These are phyloP conservation scores for Acanthurus tractus DNA, from an alignment of 2,797 vertebrate genomes.

Conservation along the genomic window DNA sequence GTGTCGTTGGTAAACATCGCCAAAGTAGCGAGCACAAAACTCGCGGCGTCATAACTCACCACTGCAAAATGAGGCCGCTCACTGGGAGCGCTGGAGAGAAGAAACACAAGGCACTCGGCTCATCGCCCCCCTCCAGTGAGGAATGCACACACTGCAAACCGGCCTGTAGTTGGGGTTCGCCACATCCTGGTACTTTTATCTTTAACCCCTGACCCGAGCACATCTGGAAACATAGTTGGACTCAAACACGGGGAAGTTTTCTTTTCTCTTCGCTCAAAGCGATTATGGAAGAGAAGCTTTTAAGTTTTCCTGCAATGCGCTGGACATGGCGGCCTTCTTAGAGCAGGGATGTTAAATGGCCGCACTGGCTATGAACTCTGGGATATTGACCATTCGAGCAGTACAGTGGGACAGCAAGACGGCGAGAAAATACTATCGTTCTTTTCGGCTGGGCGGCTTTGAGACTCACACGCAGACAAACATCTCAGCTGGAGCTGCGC, in stretches of 20 bases:
- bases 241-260: conserved; percentile 92
- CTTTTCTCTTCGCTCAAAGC: conserved; percentile 86
- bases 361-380: conserved; percentile 86
- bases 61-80: conserved; percentile 88
- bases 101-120: conserved; percentile 87
- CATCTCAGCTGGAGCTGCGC: conserved; percentile 83
- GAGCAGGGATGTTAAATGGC: conserved; percentile 81
- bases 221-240: conserved; percentile 98
- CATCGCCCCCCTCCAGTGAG: conserved; percentile 89
- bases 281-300: conserved; percentile 80
- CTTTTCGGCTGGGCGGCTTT: conserved; percentile 82
- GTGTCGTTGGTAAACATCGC: conserved; percentile 83
- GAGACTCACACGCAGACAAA: conserved; percentile 88
- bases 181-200: conserved; percentile 98
- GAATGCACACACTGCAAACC: conserved; percentile 87
- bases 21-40: conserved; percentile 82
- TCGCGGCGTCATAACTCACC: conserved; percentile 89
- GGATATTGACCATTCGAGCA: conserved; percentile 83
- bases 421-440: conserved; percentile 82
- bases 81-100: conserved; percentile 87
- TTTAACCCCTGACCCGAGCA: conserved; percentile 91
- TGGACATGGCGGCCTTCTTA: conserved; percentile 68
- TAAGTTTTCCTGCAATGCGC: conserved; percentile 59
- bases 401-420: conserved; percentile 76
- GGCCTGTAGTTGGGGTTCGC: conserved; percentile 85